Conservation (phyloP, 2,888 invertebrate genomes). For the Polia nebulosa region DNA sequence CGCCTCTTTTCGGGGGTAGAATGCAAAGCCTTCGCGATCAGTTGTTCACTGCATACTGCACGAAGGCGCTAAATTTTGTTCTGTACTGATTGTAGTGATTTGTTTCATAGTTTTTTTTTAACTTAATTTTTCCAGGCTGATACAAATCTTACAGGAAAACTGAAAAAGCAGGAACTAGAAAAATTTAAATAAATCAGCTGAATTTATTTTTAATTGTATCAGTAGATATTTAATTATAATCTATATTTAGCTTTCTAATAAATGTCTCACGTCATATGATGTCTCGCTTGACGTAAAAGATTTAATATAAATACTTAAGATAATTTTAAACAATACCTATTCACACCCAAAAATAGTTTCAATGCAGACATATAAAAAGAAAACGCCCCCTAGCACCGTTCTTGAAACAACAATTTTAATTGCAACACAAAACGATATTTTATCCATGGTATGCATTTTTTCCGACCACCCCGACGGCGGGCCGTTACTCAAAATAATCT, state of each 20-base stretch:
- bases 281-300: neutral
- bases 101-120: constrained; percentile 26
- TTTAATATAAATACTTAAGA: neutral
- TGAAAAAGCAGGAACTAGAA: no score
- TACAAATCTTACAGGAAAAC: neutral
- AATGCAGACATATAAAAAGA: constrained; percentile 43
- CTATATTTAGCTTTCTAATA: neutral
- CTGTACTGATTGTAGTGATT: constrained; percentile 60
- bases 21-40: constrained; percentile 70
- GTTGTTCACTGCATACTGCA: constrained; percentile 47
- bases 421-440: constrained; percentile 87
- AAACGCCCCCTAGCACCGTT: constrained; percentile 50
- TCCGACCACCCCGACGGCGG: constrained; percentile 71
- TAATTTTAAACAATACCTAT: neutral
- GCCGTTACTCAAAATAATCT: constrained; percentile 90
- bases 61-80: constrained; percentile 57
- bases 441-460: constrained; percentile 83
- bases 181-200: no score
- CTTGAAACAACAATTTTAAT: constrained; percentile 83
- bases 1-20: constrained; percentile 80
- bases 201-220: neutral
- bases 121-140: neutral
- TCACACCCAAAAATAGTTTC: constrained; percentile 23
- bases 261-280: neutral
- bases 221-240: neutral